Conservation (phyloP, 1,140 invertebrate species). For the Ceratina japonica region DNA sequence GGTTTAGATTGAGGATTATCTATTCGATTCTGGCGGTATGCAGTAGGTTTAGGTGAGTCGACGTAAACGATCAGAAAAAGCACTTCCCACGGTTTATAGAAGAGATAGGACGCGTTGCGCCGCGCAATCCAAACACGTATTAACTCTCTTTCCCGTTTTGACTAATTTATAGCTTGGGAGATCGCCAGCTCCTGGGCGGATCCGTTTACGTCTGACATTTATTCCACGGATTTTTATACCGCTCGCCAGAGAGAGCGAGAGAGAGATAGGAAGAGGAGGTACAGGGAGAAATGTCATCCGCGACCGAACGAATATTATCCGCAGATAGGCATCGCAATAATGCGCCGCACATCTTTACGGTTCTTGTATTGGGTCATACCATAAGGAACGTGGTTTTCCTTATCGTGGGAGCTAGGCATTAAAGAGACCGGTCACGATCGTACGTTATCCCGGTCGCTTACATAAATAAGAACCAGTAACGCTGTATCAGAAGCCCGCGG, state of each 20-base stretch:
- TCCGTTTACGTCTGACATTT: constrained; percentile 36
- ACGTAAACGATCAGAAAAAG: constrained; percentile 22
- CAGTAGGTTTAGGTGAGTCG: background rate
- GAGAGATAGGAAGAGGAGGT: background rate
- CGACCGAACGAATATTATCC: background rate
- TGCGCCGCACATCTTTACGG: constrained; percentile 4
- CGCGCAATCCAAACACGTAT: constrained; percentile 21
- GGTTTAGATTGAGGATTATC: background rate
- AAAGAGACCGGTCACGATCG: too few species aligned
- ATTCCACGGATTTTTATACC: constrained; percentile 4
- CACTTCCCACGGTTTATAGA: constrained; percentile 39
- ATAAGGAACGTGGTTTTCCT: too few species aligned
- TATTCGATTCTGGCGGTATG: background rate
- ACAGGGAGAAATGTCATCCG: constrained; percentile 16
- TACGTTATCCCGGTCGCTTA: too few species aligned
- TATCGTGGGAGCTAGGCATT: too few species aligned
- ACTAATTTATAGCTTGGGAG: constrained; percentile 40
- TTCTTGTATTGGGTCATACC: too few species aligned
- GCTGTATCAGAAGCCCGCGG: too few species aligned
- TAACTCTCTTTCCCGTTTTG: constrained; percentile 29
- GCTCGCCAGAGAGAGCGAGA: background rate
- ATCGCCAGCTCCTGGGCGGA: constrained; percentile 18
- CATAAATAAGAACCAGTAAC: too few species aligned
- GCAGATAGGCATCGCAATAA: constrained; percentile 9
- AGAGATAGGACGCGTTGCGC: constrained; percentile 10